Evolutionary conservation across 2,888 invertebrate genomes (phyloP).

Genomic region (Sylvicola cinctus): DNA sequence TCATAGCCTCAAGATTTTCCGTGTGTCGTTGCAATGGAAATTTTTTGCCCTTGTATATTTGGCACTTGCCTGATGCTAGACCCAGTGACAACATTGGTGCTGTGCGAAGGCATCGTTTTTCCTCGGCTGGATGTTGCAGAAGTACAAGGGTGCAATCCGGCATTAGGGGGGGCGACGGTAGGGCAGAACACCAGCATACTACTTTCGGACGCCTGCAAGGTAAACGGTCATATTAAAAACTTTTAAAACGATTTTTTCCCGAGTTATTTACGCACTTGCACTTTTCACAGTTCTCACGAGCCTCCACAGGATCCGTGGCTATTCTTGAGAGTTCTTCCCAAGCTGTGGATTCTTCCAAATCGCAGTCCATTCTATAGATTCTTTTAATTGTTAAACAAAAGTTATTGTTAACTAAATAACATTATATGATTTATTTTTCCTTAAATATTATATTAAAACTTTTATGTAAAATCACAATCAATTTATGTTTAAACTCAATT

Average conservation of each 20-base stretch:
- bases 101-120: conserved; percentile 70
- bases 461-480: too few species aligned
- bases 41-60: conserved; percentile 41
- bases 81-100: conserved; percentile 74
- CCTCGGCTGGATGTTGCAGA: conserved; percentile 86
- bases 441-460: too few species aligned
- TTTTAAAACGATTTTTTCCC: too few species aligned
- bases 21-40: conserved; percentile 51
- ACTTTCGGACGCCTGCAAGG: conserved; percentile 52
- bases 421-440: too few species aligned
- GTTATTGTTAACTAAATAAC: too few species aligned
- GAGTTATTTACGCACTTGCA: conserved; percentile 49
- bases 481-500: too few species aligned
- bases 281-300: conserved; percentile 44
- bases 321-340: conserved; percentile 56
- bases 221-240: too few species aligned
- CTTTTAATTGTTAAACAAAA: too few species aligned
- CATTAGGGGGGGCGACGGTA: conserved; percentile 47
- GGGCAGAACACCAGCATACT: conserved; percentile 80
- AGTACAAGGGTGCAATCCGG: conserved; percentile 56
- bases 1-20: conserved; percentile 39
- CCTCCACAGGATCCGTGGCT: conserved; percentile 53
- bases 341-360: conserved; percentile 24
- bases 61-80: conserved; percentile 48
- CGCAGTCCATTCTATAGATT: too few species aligned